Evolutionary conservation across 2,797 vertebrate genomes (phyloP).

Genomic region (Champsocephalus gunnari): DNA sequence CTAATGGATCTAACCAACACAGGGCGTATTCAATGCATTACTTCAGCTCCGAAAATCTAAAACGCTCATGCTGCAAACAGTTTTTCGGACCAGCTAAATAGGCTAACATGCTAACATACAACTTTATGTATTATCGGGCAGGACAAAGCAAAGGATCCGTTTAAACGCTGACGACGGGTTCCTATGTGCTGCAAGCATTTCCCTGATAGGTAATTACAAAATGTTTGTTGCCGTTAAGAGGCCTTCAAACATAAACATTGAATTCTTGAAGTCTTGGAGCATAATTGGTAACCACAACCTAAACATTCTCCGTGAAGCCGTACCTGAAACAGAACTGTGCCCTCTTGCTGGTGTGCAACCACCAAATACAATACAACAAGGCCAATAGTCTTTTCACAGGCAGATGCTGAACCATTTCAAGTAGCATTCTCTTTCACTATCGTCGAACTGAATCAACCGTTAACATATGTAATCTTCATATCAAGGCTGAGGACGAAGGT

Average conservation of each 20-base stretch:
- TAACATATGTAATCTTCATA: not conserved
- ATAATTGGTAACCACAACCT: not conserved
- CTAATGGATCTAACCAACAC: not conserved
- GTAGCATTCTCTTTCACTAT: slow-evolving; percentile 13
- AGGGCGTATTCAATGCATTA: not conserved
- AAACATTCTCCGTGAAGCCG: not conserved
- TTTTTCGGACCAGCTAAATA: not conserved
- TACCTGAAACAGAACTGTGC: slow-evolving; percentile 40
- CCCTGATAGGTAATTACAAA: not conserved
- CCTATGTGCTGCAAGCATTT: not conserved
- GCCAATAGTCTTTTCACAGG: slow-evolving; percentile 86
- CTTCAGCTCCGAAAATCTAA: not conserved
- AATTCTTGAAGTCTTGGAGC: not conserved
- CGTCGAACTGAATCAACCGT: not conserved
- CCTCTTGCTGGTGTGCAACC: slow-evolving; percentile 52
- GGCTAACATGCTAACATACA: not conserved
- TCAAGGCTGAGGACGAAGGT: slow-evolving; percentile 40
- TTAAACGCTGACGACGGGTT: not conserved
- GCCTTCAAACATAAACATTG: not conserved
- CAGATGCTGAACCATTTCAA: slow-evolving; percentile 65
- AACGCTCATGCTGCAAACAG: not conserved
- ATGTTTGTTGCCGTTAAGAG: not conserved
- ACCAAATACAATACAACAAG: slow-evolving; percentile 65
- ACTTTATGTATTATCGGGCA: not conserved
- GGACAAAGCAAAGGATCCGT: not conserved